phyloP scores from a whole-genome alignment of 2,113 vertebrate genomes.

The Carollia perspicillata region DNA sequence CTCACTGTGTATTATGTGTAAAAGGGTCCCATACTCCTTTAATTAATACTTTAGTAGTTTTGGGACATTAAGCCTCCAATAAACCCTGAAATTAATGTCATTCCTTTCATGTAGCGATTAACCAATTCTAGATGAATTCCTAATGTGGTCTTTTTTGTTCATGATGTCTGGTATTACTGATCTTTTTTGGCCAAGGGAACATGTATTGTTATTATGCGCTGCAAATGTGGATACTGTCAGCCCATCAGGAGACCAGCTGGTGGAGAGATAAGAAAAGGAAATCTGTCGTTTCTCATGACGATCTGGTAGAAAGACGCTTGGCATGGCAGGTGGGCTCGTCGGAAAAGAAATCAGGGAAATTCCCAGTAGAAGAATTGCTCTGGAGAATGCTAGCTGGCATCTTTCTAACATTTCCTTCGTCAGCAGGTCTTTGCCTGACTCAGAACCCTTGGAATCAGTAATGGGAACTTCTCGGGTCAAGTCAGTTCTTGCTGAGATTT shows the following conservation, averaged over 20 bases:
- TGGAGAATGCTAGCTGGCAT: background rate
- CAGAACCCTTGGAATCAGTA: background rate
- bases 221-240: background rate
- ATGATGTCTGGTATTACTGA: background rate
- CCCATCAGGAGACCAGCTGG: background rate
- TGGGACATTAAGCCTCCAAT: background rate
- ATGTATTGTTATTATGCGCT: background rate
- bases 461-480: background rate
- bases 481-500: slow-evolving; percentile 32
- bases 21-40: background rate
- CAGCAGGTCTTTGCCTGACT: background rate
- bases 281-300: background rate
- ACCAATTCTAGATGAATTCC: background rate
- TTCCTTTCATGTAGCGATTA: background rate
- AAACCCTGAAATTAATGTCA: background rate
- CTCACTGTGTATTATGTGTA: background rate
- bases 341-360: background rate
- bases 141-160: background rate
- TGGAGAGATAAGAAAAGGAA: background rate
- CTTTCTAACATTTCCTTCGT: background rate
- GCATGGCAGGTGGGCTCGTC: background rate
- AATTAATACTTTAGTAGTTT: background rate
- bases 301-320: background rate
- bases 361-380: background rate
- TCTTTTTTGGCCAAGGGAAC: slow-evolving; percentile 10